Evolutionary conservation across 2,888 invertebrate genomes (phyloP).

Genomic region (Phymatocera aterrima): DNA sequence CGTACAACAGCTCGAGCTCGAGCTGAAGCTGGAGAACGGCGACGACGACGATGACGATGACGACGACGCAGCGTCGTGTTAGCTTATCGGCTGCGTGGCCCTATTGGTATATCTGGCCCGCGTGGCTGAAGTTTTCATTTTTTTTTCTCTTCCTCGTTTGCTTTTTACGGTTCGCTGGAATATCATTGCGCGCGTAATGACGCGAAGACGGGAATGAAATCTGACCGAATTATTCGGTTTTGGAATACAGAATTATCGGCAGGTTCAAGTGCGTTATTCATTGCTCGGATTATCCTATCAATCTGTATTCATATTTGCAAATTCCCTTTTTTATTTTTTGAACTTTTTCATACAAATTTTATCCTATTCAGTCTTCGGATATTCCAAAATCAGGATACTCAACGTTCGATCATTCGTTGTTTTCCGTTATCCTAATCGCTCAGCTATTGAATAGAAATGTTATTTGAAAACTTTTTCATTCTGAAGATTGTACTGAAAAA

Average conservation of each 20-base stretch:
- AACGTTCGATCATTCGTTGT: no score
- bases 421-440: no score
- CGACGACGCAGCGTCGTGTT: constrained; percentile 8
- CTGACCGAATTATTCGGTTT: constrained; percentile 27
- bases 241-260: not conserved
- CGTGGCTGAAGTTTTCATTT: no score
- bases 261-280: not conserved
- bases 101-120: not conserved
- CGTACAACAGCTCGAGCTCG: constrained; percentile 30
- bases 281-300: not conserved
- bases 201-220: constrained; percentile 32
- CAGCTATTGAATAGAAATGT: no score
- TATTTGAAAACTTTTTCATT: no score
- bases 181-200: constrained; percentile 46
- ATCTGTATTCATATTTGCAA: not conserved
- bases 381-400: no score
- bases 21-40: constrained; percentile 5
- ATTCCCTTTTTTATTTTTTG: not conserved
- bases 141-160: no score
- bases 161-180: constrained; percentile 38
- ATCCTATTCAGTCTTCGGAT: no score
- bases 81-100: constrained; percentile 33
- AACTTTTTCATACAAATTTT: no score
- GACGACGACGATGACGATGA: not conserved
- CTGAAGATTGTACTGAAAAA: no score